These are phyloP conservation scores for Sigmodon hispidus DNA, from an alignment of 2,113 vertebrate genomes.

Conservation along the genomic window DNA sequence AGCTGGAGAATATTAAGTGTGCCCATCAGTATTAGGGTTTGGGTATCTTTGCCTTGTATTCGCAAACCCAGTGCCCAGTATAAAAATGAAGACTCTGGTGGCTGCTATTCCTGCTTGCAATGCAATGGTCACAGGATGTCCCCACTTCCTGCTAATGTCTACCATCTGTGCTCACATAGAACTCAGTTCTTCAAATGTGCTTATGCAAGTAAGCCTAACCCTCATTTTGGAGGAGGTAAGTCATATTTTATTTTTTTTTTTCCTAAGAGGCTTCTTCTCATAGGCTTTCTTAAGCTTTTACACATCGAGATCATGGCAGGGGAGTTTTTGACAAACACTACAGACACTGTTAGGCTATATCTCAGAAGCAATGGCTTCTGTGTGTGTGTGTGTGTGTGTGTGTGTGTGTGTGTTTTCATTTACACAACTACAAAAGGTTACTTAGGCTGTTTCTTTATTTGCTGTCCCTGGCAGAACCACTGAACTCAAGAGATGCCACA, in stretches of 20 bases:
- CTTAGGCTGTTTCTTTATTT: background rate
- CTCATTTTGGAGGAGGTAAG: background rate
- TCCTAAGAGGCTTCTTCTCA: background rate
- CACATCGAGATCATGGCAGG: background rate
- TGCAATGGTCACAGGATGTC: background rate
- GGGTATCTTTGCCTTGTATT: background rate
- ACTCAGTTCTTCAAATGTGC: background rate
- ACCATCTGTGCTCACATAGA: background rate
- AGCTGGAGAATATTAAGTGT: fast-evolving
- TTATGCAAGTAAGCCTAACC: background rate
- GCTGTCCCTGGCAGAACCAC: background rate
- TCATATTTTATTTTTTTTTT: conserved; percentile 21
- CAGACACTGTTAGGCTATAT: background rate
- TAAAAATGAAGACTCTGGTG: too few species aligned
- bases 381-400: background rate
- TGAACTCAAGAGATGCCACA: background rate
- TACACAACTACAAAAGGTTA: background rate
- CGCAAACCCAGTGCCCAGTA: fast-evolving
- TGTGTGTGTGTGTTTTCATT: background rate
- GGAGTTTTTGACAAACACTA: background rate
- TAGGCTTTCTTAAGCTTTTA: background rate
- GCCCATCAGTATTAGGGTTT: fast-evolving
- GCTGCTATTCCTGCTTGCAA: fast-evolving
- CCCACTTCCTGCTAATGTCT: background rate
- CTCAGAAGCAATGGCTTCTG: background rate